Conservation (phyloP, 2,113 vertebrate species). For the Taxidea taxus region DNA sequence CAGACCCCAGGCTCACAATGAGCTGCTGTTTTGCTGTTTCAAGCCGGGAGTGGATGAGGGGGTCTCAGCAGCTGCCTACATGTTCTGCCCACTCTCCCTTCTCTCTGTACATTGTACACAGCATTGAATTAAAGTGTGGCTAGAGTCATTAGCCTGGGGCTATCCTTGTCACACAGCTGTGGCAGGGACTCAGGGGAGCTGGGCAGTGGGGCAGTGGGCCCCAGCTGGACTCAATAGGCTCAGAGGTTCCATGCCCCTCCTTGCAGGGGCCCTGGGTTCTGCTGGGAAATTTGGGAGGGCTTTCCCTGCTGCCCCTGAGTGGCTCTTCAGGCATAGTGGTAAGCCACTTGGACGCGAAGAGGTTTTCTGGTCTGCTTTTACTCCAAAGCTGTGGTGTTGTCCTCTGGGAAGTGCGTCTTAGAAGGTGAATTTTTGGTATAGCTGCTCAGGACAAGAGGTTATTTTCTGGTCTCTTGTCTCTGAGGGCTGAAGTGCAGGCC, state of each 20-base stretch:
- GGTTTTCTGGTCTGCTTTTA: background rate
- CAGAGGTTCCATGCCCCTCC: background rate
- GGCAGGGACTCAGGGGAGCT: background rate
- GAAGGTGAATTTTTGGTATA: background rate
- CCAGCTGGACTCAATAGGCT: background rate
- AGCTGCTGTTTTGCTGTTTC: slow-evolving; percentile 49
- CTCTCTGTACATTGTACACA: background rate
- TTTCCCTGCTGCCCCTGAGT: background rate
- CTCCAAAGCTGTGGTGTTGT: background rate
- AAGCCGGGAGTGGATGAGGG: slow-evolving; percentile 32
- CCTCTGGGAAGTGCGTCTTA: background rate
- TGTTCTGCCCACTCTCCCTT: background rate
- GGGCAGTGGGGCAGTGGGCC: background rate
- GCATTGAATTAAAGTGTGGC: slow-evolving; percentile 47
- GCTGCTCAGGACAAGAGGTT: background rate
- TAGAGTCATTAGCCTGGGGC: background rate
- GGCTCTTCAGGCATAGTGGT: background rate
- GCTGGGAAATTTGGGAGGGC: background rate
- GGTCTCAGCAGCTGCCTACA: slow-evolving; percentile 47
- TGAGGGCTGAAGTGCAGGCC: background rate
- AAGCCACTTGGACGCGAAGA: background rate
- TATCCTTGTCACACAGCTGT: background rate
- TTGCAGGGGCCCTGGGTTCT: background rate
- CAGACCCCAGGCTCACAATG: background rate
- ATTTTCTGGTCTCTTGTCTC: background rate